Conservation (phyloP, 2,888 invertebrate species). For the Epinotia nisella region DNA sequence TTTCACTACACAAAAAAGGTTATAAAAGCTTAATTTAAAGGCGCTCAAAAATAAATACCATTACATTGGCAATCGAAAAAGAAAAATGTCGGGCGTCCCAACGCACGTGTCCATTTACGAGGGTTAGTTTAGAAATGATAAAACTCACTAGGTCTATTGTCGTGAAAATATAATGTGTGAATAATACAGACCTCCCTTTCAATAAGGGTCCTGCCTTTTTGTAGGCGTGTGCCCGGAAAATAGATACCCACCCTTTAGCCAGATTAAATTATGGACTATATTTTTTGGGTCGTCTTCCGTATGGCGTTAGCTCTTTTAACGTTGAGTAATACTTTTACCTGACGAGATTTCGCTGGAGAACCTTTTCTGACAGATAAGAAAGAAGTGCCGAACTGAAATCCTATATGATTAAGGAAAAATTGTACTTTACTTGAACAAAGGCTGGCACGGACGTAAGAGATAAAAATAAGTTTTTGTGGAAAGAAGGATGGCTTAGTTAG, state of each 20-base stretch:
- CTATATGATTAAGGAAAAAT: conserved; percentile 65
- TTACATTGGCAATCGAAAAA: background rate
- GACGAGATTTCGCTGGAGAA: conserved; percentile 57
- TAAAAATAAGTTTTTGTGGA: conserved; percentile 42
- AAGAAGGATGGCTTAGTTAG: conserved; percentile 30
- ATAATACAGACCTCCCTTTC: conserved; percentile 69
- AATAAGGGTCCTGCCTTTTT: conserved; percentile 71
- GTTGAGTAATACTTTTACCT: conserved; percentile 63
- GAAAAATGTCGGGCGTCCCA: background rate
- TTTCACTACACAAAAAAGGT: too few relatives aligned
- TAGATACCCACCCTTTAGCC: conserved; percentile 73
- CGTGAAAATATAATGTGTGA: conserved; percentile 70
- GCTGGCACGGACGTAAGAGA: conserved; percentile 36
- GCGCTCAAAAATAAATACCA: background rate
- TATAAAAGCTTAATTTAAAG: too few relatives aligned
- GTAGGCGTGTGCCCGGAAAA: conserved; percentile 67
- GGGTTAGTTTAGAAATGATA: conserved; percentile 51
- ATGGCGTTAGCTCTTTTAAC: conserved; percentile 52
- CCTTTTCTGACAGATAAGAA: conserved; percentile 62
- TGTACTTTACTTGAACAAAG: conserved; percentile 48
- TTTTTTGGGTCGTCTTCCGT: conserved; percentile 66
- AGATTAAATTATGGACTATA: conserved; percentile 77
- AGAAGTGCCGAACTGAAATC: conserved; percentile 58
- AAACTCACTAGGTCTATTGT: conserved; percentile 65
- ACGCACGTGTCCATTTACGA: conserved; percentile 35